Evolutionary conservation across 2,888 invertebrate genomes (phyloP), one percentile per base, ranked within the genome.

Genomic region (Harpalus rufipes): DNA sequence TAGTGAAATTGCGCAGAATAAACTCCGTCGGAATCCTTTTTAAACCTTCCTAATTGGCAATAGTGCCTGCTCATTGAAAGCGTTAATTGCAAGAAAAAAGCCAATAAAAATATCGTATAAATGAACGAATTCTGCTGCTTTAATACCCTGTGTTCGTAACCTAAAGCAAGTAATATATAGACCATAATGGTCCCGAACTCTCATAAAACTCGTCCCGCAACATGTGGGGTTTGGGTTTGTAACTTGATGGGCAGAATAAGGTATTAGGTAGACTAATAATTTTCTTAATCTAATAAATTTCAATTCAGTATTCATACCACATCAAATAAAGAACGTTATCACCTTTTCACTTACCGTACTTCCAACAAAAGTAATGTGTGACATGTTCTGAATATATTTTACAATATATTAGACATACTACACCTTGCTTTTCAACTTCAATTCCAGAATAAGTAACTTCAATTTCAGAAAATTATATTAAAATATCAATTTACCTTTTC

Each of bases 121-220:
- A 51, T 51, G 10, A 51, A 12, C 44, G 44, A 32, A 32, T 32
- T 32, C 32, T 5, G 1, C 32, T 32, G 10, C 44, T 51, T 51
- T 51, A 51, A 51, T 51, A 51, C 44, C 44, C 44, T 10, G 14
- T n/a, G 39, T 68, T 68, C 68, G 68, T 68, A 68, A 68, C 39
- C 68, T 39, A 68, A 68, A 68, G 32, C 39, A 68, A 68, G 68
- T 68, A 68, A 41, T 39, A 68, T 68, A 68, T 68, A 39, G 68
- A 68, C 68, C 68, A 68, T 68, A 68, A 68, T 68, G 68, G 68
- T n/a, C 14, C 39, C 14, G 14, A 39, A 68, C 68, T 39, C 68
- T 68, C 25, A 68, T 68, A 68, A 68, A 68, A 68, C 39, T 68
- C 32, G n/a, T 14, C 68, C 59, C 68, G 14, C 68, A 39, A 68